Base-by-base conservation (phyloP, 2,113 vertebrate genomes). In the Copsychus sechellarum region DNA sequence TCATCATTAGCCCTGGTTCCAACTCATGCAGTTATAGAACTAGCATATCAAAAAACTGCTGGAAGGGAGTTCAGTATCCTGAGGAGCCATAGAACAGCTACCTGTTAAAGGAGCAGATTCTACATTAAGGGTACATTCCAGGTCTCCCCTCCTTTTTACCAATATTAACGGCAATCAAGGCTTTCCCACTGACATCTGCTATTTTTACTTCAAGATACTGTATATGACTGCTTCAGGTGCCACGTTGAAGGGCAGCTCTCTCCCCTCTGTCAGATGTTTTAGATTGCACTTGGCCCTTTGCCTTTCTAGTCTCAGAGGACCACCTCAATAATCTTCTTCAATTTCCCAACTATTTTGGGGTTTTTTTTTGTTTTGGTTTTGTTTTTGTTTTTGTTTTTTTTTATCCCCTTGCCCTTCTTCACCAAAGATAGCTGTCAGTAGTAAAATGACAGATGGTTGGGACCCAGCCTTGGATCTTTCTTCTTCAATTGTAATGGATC, bases 171-270 rank as follows among this genome's bases (percentile, higher is more conserved):
- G 4, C 14, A 85, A 38, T 23, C 12, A 38, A 70, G 47, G 3
- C 81, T 76, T 81, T 57, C 15, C 42, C 13, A 24, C 11, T 50
- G 25, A 23, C 9, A 24, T n/a, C 4, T 65, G 14, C 22, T 62
- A 1, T 38, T 74, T 48, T 66, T 36, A 10, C 17, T 36, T 57
- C 34, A 78, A 66, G 34, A 33, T 48, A 23, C 1, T 40, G 17
- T 13, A 21, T 22, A 6, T 0, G 0, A 34, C 26, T 71, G 7
- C 15, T 42, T 84, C 56, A 81, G 28, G 17, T 84, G 23, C 14
- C 5, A 23, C 6, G 1, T 11, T 70, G 51, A 74, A 70, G 5
- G 21, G 7, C 58, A 50, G 4, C 4, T 28, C 21, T 65, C 47
- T 47, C 7, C 5, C 8, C 23, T 69, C 24, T 61, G 53, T 2